A percentile compares a stretch with the other conserved stretches of the same genome.
phyloP scores from a whole-genome alignment of 2,888 invertebrate species.

The Lepidochitona cinerea region DNA sequence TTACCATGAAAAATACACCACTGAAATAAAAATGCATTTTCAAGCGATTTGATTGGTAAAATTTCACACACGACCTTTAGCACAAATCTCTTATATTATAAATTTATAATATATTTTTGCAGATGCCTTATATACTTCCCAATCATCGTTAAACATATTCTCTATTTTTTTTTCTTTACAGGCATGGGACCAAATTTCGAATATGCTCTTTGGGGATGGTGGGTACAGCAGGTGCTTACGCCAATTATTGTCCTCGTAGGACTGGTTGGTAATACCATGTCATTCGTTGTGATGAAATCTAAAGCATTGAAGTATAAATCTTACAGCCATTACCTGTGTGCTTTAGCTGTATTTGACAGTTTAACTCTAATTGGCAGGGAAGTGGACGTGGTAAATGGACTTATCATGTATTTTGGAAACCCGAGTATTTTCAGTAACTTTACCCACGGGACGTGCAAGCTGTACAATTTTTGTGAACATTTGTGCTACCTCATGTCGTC shows the following conservation, averaged over 20 bases:
- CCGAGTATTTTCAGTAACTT: conserved; percentile 13
- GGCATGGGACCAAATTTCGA: too few species aligned
- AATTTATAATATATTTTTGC: too few species aligned
- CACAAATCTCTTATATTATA: too few species aligned
- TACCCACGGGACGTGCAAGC: conserved; percentile 34
- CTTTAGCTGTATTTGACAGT: conserved; percentile 40
- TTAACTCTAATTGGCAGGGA: conserved; percentile 25
- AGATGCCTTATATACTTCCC: too few species aligned
- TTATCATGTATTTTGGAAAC: background rate
- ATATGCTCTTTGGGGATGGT: conserved; percentile 49
- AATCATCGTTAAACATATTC: too few species aligned
- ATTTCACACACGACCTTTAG: too few species aligned
- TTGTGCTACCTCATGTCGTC: conserved; percentile 41
- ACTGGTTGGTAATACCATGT: conserved; percentile 35
- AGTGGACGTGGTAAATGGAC: background rate
- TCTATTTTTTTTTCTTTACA: too few species aligned
- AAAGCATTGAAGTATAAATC: conserved; percentile 34
- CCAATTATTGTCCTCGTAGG: conserved; percentile 31
- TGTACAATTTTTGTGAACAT: conserved; percentile 35
- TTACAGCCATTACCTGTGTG: conserved; percentile 40
- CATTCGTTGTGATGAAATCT: conserved; percentile 34
- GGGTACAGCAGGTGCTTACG: conserved; percentile 37
- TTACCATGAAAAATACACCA: too few species aligned
- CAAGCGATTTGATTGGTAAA: too few species aligned
- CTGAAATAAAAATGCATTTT: too few species aligned